A percentile compares a stretch with the other conserved stretches of the same genome.
These are phyloP conservation scores for Zele albiditarsus DNA, from an alignment of 2,888 invertebrate genomes.

Conservation along the genomic window DNA sequence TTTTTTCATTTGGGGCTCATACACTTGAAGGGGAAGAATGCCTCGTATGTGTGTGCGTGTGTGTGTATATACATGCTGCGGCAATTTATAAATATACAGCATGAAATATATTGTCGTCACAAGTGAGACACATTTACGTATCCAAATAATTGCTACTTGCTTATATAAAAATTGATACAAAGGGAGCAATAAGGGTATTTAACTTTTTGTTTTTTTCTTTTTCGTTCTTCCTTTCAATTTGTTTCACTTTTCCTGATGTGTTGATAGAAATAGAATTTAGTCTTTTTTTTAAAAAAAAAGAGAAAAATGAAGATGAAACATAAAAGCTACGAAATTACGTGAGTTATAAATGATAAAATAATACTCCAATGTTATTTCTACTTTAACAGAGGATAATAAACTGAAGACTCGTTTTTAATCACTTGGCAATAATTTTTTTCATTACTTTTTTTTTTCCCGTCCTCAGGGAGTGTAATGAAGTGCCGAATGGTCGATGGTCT, in stretches of 20 bases:
- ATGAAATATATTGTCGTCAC: background rate
- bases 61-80: conserved; percentile 1
- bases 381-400: conserved; percentile 5
- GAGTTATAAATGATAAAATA: background rate
- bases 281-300: background rate
- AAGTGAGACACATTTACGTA: too few species aligned
- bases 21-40: conserved; percentile 24
- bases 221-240: too few species aligned
- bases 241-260: too few species aligned
- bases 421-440: background rate
- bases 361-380: background rate
- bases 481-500: conserved; percentile 21
- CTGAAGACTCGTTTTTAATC: conserved; percentile 8
- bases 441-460: conserved; percentile 7
- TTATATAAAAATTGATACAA: too few species aligned
- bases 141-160: too few species aligned
- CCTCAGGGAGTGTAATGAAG: conserved; percentile 29
- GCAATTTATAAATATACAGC: conserved; percentile 23
- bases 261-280: too few species aligned
- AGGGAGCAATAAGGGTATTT: too few species aligned
- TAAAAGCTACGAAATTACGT: background rate
- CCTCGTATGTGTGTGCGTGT: too few species aligned
- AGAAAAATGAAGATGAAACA: background rate
- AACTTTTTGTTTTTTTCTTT: too few species aligned
- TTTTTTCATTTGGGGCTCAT: conserved; percentile 59